These are phyloP conservation scores for Nematostella vectensis DNA, from an alignment of 92 coral and sea anemone species.

Conservation along the genomic window DNA sequence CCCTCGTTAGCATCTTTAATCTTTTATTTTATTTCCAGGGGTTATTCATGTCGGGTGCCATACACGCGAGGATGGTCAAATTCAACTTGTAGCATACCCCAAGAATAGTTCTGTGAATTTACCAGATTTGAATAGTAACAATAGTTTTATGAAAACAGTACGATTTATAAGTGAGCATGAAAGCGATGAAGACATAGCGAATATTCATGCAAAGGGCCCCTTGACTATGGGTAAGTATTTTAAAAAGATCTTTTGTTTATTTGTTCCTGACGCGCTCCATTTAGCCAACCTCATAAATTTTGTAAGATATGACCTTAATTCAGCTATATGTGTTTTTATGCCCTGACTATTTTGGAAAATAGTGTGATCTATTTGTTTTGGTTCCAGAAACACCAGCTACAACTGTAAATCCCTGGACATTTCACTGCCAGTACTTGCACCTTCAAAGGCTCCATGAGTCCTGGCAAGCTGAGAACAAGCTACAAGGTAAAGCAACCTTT, in stretches of 20 bases:
- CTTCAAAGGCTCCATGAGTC: slow-evolving; percentile 9
- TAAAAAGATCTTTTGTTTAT: no score
- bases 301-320: no score
- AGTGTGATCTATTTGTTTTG: no score
- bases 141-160: no score
- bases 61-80: neutral
- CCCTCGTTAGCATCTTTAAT: neutral
- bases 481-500: slow-evolving; percentile 12
- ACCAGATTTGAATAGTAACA: neutral
- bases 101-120: neutral
- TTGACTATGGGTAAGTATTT: no score
- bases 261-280: no score
- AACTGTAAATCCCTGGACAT: slow-evolving; percentile 34
- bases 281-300: no score
- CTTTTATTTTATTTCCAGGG: neutral
- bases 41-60: neutral
- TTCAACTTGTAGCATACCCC: neutral
- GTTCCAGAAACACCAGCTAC: no score
- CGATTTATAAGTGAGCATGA: no score
- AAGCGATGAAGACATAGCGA: slow-evolving; percentile 2
- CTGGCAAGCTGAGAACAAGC: slow-evolving; percentile 8
- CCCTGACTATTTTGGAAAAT: no score
- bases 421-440: slow-evolving; percentile 24
- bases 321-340: no score
- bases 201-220: no score